A percentile compares a stretch with the other conserved stretches of the same genome.
Evolutionary conservation across 2,113 vertebrate genomes (phyloP).

Genomic region (Nestor notabilis): DNA sequence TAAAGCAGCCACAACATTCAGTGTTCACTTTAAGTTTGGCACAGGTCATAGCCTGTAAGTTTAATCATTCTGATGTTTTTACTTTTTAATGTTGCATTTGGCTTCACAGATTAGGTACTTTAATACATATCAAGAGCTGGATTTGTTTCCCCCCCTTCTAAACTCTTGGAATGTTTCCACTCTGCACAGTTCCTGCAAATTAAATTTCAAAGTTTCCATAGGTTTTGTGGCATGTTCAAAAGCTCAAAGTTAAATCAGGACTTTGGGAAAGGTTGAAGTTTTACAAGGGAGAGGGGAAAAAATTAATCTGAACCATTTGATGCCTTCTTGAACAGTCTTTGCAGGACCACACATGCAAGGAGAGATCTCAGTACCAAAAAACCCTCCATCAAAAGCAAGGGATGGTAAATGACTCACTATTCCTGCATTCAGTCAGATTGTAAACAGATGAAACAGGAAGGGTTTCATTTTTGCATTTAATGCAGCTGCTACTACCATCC

Average conservation of each 20-base stretch:
- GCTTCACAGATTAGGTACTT: neutral
- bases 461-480: constrained; percentile 81
- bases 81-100: neutral
- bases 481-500: constrained; percentile 82
- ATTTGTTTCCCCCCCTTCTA: no score
- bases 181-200: neutral
- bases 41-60: neutral
- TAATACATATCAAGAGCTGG: neutral
- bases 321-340: neutral
- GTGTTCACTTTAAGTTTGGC: neutral
- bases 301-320: neutral
- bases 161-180: neutral
- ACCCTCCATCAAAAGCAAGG: neutral
- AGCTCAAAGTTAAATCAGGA: neutral
- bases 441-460: constrained; percentile 5
- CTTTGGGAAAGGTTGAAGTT: neutral
- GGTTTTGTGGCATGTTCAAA: neutral
- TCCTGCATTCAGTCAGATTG: constrained; percentile 82
- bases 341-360: neutral
- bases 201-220: neutral
- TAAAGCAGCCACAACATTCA: neutral
- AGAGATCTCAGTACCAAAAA: neutral
- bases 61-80: neutral
- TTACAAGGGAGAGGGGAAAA: neutral
- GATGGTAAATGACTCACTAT: constrained; percentile 72